A percentile compares a stretch with the other conserved stretches of the same genome.
Conservation (phyloP, 2,113 vertebrate species). For the Hippocampus barbouri region DNA sequence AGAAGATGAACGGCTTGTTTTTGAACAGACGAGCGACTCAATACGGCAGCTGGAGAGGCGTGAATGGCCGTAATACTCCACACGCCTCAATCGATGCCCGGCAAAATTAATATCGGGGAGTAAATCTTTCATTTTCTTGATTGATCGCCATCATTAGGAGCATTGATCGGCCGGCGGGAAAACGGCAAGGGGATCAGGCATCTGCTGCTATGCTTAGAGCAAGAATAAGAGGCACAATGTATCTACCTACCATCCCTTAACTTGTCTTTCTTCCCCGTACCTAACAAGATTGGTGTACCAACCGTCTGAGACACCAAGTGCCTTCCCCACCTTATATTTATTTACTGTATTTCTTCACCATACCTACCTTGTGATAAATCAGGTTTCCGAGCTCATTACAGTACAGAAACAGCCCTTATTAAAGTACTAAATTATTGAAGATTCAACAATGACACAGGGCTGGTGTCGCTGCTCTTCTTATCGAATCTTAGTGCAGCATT, state of each 20-base stretch:
- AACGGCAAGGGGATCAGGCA: slow-evolving; percentile 30
- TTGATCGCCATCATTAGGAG: slow-evolving; percentile 65
- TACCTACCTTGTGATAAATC: not conserved
- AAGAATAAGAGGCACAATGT: slow-evolving; percentile 34
- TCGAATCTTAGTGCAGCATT: too few species aligned
- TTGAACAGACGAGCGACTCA: slow-evolving; percentile 54
- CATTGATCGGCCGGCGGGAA: slow-evolving; percentile 62
- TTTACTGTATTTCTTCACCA: not conserved
- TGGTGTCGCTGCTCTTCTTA: too few species aligned
- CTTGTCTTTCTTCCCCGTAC: not conserved
- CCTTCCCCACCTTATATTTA: not conserved
- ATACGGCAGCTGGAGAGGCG: slow-evolving; percentile 61
- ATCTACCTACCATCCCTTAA: not conserved
- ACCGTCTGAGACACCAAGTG: not conserved
- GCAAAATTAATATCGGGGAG: slow-evolving; percentile 70
- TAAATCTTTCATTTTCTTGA: slow-evolving; percentile 70
- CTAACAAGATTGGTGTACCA: not conserved
- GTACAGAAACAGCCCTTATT: too few species aligned
- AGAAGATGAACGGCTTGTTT: slow-evolving; percentile 68
- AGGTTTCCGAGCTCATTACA: too few species aligned
- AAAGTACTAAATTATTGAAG: too few species aligned
- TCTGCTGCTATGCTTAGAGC: slow-evolving; percentile 54
- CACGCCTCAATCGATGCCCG: slow-evolving; percentile 62
- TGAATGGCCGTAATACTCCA: slow-evolving; percentile 65
- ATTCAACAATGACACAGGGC: too few species aligned